Evolutionary conservation across 2,888 invertebrate genomes (phyloP), one percentile per base, ranked within the genome.

Genomic region (Erebia ligea): DNA sequence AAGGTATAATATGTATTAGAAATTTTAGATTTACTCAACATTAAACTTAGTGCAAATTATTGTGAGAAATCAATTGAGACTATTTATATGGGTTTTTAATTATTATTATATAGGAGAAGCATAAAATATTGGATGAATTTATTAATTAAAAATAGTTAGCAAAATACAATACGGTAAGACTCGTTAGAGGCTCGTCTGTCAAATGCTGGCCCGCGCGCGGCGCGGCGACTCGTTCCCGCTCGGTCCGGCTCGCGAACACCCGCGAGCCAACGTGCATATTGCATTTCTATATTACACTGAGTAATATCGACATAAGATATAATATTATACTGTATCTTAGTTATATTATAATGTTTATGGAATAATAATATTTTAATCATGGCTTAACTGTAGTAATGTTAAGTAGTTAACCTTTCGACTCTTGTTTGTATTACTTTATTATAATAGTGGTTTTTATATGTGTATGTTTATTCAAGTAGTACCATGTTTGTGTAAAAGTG

Each of bases 121-220:
- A 92, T 88, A 88, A 92, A 89, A 91, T 92, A 92, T 92, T 92
- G 91, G 91, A 92, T 90, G 92, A 93, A 93, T 93, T 92, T 93
- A 93, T 93, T 92, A 93, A 92, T 92, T 92, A 93, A 93, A 86
- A 92, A 92, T 93, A 93, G 92, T 92, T 92, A 93, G 93, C 92
- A 86, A 92, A 93, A 91, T 93, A 92, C 92, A 92, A 91, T 92
- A 93, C 90, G 91, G 85, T 92, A 93, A 92, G 92, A 91, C 86
- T 90, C 90, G 86, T 89, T 91, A 89, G 89, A 90, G 92, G 90
- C 89, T 90, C 84, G 88, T 89, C 91, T 91, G 92, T 93, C 92
- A 89, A 89, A 86, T 86, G 90, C 84, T 71, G 6, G n/a, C 3
- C 2, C 45, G 70, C 40, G 40, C 67, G 63, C 19, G 75, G 76